Evolutionary conservation across 1,140 invertebrate species (phyloP).

Genomic region (Elymnias hypermnestra): DNA sequence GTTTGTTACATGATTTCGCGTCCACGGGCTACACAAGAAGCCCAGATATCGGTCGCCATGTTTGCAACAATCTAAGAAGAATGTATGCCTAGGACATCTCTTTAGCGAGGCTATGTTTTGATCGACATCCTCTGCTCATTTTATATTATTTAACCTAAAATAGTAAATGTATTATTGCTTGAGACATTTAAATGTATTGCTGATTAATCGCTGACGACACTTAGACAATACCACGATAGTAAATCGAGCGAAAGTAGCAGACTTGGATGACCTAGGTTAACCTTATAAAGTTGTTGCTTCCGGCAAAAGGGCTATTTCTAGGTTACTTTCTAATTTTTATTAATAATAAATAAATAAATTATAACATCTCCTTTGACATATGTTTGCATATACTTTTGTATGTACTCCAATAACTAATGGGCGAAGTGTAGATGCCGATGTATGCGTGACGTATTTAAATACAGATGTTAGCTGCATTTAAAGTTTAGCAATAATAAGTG

Average conservation of each 20-base stretch:
- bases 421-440: constrained; percentile 17
- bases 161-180: constrained; percentile 5
- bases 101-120: constrained; percentile 57
- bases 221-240: constrained; percentile 37
- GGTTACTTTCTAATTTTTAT: constrained; percentile 54
- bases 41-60: constrained; percentile 76
- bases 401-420: constrained; percentile 23
- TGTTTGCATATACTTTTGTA: constrained; percentile 40
- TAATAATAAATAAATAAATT: constrained; percentile 25
- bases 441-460: constrained; percentile 29
- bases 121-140: constrained; percentile 28
- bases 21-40: constrained; percentile 67
- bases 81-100: constrained; percentile 62
- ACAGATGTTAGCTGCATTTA: constrained; percentile 20
- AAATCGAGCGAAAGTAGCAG: constrained; percentile 53
- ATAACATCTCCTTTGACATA: constrained; percentile 41
- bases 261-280: constrained; percentile 69
- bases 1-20: constrained; percentile 73
- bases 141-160: constrained; percentile 18
- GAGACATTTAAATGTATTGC: constrained; percentile 10
- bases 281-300: constrained; percentile 48
- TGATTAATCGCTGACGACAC: constrained; percentile 35
- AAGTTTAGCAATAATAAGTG: constrained; percentile 12
- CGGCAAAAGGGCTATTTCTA: constrained; percentile 46
- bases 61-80: constrained; percentile 73